phyloP scores from a whole-genome alignment of 2,797 vertebrate species.

The Esox masquinongy region DNA sequence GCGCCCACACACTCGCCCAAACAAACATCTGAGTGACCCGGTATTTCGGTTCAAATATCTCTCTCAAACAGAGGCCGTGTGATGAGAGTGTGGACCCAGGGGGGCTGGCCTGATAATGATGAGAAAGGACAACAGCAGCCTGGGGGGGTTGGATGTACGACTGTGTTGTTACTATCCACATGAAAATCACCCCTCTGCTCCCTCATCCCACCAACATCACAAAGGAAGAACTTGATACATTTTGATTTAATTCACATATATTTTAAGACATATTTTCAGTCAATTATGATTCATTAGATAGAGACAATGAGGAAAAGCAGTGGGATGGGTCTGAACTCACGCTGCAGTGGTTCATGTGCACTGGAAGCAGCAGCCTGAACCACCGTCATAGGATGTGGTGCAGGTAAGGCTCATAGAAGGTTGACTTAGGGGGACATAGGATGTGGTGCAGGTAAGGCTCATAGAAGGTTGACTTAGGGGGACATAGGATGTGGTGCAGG shows the following conservation, averaged over 20 bases:
- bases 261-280: no score
- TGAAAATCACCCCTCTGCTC: conserved; percentile 59
- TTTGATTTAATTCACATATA: neutral
- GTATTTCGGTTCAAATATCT: conserved; percentile 16
- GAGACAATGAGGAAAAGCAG: no score
- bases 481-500: neutral
- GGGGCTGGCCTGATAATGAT: conserved; percentile 4
- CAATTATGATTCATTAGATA: no score
- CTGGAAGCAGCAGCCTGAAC: no score
- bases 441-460: neutral
- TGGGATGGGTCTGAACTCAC: no score
- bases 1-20: conserved; percentile 1
- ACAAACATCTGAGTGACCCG: neutral
- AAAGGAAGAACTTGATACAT: conserved; percentile 50
- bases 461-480: no score
- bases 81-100: conserved; percentile 38
- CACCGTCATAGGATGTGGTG: no score
- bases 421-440: neutral
- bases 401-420: no score
- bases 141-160: conserved; percentile 11
- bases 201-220: conserved; percentile 57
- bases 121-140: neutral
- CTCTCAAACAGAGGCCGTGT: conserved; percentile 19
- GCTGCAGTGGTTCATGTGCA: no score
- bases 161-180: conserved; percentile 54